Percentiles rank a stretch among this genome's conserved stretches.
Evolutionary conservation across 1,140 invertebrate genomes (phyloP).

Genomic region (Eubasilissa regina): DNA sequence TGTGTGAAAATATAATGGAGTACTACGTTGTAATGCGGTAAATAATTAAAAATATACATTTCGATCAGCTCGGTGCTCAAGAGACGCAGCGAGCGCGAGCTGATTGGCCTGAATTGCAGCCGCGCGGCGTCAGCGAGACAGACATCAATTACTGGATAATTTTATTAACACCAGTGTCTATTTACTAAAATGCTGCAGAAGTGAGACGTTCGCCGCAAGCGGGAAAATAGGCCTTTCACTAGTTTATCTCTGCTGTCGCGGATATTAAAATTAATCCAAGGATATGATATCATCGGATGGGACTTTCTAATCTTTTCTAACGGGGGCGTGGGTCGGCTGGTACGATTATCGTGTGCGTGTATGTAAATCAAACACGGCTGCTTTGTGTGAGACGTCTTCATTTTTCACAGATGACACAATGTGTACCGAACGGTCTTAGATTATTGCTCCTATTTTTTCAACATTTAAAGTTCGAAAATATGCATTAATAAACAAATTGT

Average conservation of each 20-base stretch:
- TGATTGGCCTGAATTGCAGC: conserved; percentile 16
- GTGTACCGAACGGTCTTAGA: too few species aligned
- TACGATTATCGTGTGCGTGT: too few species aligned
- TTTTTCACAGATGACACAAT: too few species aligned
- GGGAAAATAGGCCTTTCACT: neutral
- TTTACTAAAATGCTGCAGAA: neutral
- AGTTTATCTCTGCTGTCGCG: neutral
- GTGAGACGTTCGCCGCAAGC: neutral
- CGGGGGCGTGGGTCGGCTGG: too few species aligned
- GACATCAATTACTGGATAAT: neutral
- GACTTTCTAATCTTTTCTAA: neutral
- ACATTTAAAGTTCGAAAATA: too few species aligned
- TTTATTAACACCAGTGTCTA: neutral
- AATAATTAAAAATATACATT: neutral
- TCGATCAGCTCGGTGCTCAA: neutral
- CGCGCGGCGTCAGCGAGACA: neutral
- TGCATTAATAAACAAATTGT: too few species aligned
- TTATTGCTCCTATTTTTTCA: too few species aligned
- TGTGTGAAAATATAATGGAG: too few species aligned
- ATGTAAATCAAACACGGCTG: too few species aligned
- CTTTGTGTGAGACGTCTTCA: too few species aligned
- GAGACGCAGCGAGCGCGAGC: neutral
- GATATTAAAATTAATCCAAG: conserved; percentile 10
- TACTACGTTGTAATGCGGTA: neutral
- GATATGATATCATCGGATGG: conserved; percentile 4